Percentiles rank a stretch among this genome's conserved stretches.
Evolutionary conservation across 2,888 invertebrate genomes (phyloP).

Genomic region (Rotaria sp.): DNA sequence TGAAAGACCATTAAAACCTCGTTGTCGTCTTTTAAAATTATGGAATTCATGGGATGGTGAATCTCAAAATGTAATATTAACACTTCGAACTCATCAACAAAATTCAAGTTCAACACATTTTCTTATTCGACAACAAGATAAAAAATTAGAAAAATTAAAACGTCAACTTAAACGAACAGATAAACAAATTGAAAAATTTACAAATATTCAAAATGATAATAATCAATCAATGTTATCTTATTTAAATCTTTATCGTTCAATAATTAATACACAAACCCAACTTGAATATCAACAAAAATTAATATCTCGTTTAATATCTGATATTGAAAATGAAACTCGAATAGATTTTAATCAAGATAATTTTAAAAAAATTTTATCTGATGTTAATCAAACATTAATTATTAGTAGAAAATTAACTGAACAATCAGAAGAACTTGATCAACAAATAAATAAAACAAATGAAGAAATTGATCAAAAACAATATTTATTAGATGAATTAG

Average conservation of each 20-base stretch:
- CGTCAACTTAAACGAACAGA: background rate
- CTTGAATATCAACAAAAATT: background rate
- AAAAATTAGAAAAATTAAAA: background rate
- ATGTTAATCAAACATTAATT: conserved; percentile 5
- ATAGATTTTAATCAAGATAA: background rate
- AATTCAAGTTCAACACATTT: background rate
- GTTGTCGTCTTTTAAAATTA: conserved; percentile 14
- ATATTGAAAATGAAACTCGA: conserved; percentile 18
- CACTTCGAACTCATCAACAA: conserved; percentile 1
- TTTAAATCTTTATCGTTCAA: background rate
- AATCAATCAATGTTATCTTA: background rate
- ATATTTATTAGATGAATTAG: conserved; percentile 11
- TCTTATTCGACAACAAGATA: background rate
- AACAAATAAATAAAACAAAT: background rate
- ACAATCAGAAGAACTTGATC: conserved; percentile 16
- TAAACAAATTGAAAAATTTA: background rate
- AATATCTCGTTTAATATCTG: background rate
- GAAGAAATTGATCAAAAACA: background rate
- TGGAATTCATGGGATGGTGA: conserved; percentile 13
- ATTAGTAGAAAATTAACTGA: background rate
- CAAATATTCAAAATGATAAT: background rate
- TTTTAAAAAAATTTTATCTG: background rate
- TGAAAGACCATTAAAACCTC: conserved; percentile 7
- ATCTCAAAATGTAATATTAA: background rate
- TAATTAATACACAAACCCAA: background rate